These are phyloP conservation scores for Plumapathes pennacea DNA, from an alignment of 92 coral and sea anemone species.

Conservation along the genomic window DNA sequence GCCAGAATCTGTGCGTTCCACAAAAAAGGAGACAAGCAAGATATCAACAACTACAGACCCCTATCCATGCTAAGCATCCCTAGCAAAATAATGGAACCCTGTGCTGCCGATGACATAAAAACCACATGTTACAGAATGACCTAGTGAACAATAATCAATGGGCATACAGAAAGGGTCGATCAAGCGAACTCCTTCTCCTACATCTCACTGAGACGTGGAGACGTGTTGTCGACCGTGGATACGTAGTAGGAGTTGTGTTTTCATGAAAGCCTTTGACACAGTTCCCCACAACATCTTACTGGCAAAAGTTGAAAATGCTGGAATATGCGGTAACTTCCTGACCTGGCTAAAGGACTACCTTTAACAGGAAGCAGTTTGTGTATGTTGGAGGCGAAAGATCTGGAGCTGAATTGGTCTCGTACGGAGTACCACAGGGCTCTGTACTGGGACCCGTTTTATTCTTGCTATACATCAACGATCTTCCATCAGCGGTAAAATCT, in stretches of 20 bases:
- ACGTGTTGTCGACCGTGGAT: conserved; percentile 1
- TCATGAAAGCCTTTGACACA: no score
- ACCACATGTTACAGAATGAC: background rate
- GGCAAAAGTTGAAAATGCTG: conserved; percentile 3
- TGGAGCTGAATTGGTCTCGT: background rate
- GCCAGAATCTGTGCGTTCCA: no score
- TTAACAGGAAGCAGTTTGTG: background rate
- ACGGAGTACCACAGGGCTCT: conserved; percentile 14
- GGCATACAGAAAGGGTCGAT: no score
- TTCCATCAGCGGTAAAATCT: background rate
- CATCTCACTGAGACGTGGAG: no score
- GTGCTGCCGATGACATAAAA: no score
- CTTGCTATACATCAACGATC: conserved; percentile 11
- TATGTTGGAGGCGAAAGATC: conserved; percentile 2
- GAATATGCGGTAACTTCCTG: conserved; percentile 17
- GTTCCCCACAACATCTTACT: conserved; percentile 7
- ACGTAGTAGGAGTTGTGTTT: background rate
- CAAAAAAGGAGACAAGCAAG: no score
- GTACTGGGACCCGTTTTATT: conserved; percentile 7
- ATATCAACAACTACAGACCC: no score
- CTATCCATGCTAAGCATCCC: no score
- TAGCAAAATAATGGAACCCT: no score
- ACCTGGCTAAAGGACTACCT: background rate
- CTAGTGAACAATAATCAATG: conserved; percentile 14
- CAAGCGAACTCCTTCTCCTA: no score